Conservation (phyloP, 53 echinoderm and acorn worm species). For the Mesocentrotus franciscanus region DNA sequence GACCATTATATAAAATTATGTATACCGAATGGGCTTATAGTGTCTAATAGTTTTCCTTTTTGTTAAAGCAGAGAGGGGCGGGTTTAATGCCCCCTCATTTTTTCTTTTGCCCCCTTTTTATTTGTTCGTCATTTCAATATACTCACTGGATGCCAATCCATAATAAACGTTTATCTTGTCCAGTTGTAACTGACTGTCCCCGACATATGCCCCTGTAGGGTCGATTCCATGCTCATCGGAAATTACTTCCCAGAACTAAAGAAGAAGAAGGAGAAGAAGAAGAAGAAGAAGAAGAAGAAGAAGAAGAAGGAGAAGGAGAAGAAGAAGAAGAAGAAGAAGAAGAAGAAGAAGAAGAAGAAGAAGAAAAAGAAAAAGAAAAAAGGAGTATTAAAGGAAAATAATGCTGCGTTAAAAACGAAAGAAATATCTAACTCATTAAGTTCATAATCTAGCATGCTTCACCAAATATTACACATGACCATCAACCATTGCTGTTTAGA, state of each 20-base stretch:
- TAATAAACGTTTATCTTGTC: slow-evolving; percentile 98
- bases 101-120: background rate
- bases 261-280: background rate
- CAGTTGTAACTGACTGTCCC: slow-evolving; percentile 90
- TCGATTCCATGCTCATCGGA: slow-evolving; percentile 95
- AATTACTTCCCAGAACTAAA: slow-evolving; percentile 91
- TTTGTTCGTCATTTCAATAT: background rate
- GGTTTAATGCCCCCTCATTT: too few relatives aligned
- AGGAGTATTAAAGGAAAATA: background rate
- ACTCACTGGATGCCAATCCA: slow-evolving; percentile 85
- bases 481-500: too few relatives aligned
- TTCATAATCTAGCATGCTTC: too few relatives aligned
- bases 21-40: too few relatives aligned
- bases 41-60: too few relatives aligned
- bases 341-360: background rate
- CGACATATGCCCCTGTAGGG: slow-evolving; percentile 84
- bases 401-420: background rate
- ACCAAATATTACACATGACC: too few relatives aligned
- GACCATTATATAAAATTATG: too few relatives aligned
- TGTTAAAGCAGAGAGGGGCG: too few relatives aligned
- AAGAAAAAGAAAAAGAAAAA: slow-evolving; percentile 11
- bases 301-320: background rate
- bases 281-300: background rate
- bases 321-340: background rate
- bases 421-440: too few relatives aligned